Conservation (phyloP, 2,113 vertebrate genomes). For the Epinephelus fuscoguttatus region DNA sequence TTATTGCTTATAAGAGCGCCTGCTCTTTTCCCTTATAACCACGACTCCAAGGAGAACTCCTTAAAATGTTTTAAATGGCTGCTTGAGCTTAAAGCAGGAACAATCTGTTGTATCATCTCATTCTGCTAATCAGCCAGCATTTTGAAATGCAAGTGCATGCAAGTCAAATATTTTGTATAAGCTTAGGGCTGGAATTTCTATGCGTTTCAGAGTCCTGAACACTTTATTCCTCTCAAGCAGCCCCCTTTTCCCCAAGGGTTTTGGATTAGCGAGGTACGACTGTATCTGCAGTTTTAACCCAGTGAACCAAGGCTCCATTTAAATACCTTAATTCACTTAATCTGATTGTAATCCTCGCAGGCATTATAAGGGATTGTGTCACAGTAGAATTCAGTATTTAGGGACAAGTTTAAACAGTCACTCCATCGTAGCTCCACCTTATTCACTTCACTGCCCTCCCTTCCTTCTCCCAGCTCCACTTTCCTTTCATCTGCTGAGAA, state of each 20-base stretch:
- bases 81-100: conserved; percentile 26
- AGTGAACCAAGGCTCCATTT: conserved; percentile 76
- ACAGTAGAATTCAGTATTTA: conserved; percentile 71
- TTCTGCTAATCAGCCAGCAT: conserved; percentile 61
- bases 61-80: conserved; percentile 13
- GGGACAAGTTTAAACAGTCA: conserved; percentile 73
- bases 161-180: conserved; percentile 68
- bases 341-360: conserved; percentile 80
- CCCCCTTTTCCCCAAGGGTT: conserved; percentile 48
- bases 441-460: conserved; percentile 6
- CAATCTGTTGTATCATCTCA: conserved; percentile 53
- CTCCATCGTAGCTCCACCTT: conserved; percentile 42
- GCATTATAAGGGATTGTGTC: conserved; percentile 79
- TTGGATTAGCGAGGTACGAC: conserved; percentile 66
- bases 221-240: conserved; percentile 29
- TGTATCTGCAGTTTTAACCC: conserved; percentile 76
- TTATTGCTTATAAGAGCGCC: not conserved
- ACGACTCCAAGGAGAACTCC: not conserved
- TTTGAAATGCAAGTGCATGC: conserved; percentile 70
- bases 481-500: conserved; percentile 65
- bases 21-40: not conserved
- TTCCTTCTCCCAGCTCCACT: not conserved
- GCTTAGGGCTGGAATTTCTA: conserved; percentile 64
- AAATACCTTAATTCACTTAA: conserved; percentile 83
- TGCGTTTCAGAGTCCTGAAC: conserved; percentile 47